Evolutionary conservation across 2,113 vertebrate genomes (phyloP).

Genomic region (Thermophis baileyi): DNA sequence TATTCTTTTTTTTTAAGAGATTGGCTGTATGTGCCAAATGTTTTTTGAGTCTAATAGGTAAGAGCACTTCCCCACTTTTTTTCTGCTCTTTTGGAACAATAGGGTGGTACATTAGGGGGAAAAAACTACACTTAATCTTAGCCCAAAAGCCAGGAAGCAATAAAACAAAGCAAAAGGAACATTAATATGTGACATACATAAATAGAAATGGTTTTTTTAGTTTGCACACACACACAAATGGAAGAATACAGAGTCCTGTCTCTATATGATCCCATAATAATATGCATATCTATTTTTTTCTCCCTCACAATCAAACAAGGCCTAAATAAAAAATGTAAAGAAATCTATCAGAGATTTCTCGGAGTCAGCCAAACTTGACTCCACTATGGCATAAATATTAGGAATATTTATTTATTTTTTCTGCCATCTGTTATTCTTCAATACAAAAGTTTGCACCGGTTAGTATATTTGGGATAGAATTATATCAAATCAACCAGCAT

Average conservation of each 20-base stretch:
- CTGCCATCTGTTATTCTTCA: not conserved
- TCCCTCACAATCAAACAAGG: not conserved
- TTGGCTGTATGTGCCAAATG: constrained; percentile 67
- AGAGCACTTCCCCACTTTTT: constrained; percentile 36
- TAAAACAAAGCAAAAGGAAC: not conserved
- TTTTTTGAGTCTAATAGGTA: constrained; percentile 50
- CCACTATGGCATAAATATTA: not conserved
- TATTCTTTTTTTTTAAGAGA: constrained; percentile 31
- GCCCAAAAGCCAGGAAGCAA: not conserved
- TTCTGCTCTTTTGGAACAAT: constrained; percentile 27
- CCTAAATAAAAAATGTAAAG: not conserved
- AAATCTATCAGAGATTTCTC: not conserved
- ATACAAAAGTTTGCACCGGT: not conserved
- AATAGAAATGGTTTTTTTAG: constrained; percentile 5
- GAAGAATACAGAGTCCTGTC: not conserved
- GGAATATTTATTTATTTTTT: not conserved
- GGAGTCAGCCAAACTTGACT: not conserved
- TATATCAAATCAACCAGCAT: not conserved
- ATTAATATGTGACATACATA: constrained; percentile 24
- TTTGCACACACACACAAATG: not conserved
- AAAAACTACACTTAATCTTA: constrained; percentile 15
- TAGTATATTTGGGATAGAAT: not conserved
- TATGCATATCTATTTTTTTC: not conserved
- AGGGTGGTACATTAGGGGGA: constrained; percentile 40
- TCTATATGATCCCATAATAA: not conserved